These are phyloP conservation scores for Betta splendens DNA, from an alignment of 2,797 vertebrate species.

Conservation along the genomic window DNA sequence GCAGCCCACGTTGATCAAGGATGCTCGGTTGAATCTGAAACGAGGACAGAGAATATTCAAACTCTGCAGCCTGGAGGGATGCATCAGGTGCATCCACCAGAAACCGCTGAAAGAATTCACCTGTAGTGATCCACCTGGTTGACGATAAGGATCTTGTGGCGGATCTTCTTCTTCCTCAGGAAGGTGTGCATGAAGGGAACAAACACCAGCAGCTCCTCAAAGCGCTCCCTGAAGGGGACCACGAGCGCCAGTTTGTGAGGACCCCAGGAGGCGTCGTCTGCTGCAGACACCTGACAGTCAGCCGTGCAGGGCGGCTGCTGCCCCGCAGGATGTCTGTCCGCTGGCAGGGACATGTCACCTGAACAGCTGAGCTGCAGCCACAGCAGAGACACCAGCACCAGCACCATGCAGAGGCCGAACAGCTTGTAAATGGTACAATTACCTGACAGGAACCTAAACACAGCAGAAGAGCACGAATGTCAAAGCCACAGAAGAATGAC, in stretches of 20 bases:
- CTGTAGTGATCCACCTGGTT: slow-evolving; percentile 97
- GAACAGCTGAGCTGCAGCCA: slow-evolving; percentile 97
- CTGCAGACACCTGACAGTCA: slow-evolving; percentile 53
- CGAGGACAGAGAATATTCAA: no score
- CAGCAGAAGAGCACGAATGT: no score
- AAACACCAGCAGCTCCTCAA: slow-evolving; percentile 94
- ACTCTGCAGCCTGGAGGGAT: no score
- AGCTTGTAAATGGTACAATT: slow-evolving; percentile 89
- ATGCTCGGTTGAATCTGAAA: slow-evolving; percentile 93
- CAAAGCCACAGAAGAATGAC: no score
- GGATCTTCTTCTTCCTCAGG: slow-evolving; percentile 91
- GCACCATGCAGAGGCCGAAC: slow-evolving; percentile 87
- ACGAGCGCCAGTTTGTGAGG: slow-evolving; percentile 91
- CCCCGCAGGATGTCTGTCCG: slow-evolving; percentile 30
- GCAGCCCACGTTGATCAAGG: slow-evolving; percentile 94
- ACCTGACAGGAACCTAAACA: slow-evolving; percentile 77
- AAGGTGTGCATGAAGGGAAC: slow-evolving; percentile 94
- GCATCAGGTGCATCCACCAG: no score
- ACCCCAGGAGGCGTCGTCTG: slow-evolving; percentile 87
- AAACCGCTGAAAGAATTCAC: slow-evolving; percentile 66
- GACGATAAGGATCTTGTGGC: slow-evolving; percentile 90
- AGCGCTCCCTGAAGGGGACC: slow-evolving; percentile 94
- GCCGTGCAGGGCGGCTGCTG: slow-evolving; percentile 76
- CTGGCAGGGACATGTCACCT: slow-evolving; percentile 73
- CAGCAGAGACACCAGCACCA: slow-evolving; percentile 88